phyloP scores from a whole-genome alignment of 2,113 vertebrate species.

The Actenoides lindsayi region DNA sequence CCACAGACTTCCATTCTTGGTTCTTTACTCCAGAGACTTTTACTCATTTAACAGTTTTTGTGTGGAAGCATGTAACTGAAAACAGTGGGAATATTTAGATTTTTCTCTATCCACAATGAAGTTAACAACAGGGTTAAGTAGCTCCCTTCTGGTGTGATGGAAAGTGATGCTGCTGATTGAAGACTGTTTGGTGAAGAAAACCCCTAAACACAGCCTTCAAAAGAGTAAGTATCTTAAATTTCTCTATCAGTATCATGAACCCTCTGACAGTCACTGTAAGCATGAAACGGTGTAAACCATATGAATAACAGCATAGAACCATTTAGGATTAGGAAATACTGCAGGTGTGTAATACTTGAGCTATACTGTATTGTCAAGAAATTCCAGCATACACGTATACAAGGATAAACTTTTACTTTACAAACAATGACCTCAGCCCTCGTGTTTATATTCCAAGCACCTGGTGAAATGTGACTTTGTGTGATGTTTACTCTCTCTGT shows the following conservation, averaged over 20 bases:
- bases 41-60: neutral
- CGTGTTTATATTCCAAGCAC: neutral
- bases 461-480: neutral
- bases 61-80: neutral
- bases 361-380: neutral
- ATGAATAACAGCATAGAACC: neutral
- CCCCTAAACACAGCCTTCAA: neutral
- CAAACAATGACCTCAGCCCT: neutral
- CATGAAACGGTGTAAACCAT: neutral
- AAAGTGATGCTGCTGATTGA: neutral
- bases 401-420: neutral
- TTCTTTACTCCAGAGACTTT: neutral
- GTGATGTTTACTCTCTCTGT: neutral
- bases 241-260: neutral
- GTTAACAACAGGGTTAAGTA: neutral
- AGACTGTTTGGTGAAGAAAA: neutral
- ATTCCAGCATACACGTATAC: neutral
- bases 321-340: neutral
- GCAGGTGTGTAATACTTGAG: neutral
- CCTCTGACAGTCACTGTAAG: neutral
- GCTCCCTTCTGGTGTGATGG: neutral
- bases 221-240: neutral
- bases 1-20: neutral
- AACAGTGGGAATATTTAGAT: neutral
- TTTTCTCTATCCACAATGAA: neutral